Conservation (phyloP, 2,888 invertebrate species). For the Scelioninae gen. 1 region DNA sequence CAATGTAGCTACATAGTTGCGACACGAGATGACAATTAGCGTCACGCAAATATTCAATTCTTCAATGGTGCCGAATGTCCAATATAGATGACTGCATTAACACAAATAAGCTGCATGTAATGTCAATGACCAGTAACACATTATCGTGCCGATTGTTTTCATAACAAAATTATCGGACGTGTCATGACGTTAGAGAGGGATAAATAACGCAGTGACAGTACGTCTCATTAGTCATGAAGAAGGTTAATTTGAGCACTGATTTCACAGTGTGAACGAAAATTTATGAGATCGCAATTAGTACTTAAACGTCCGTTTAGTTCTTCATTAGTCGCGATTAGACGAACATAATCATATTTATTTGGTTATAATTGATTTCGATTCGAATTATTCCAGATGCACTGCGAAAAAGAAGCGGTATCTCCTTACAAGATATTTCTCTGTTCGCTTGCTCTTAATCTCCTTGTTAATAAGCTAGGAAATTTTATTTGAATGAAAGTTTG, state of each 20-base stretch:
- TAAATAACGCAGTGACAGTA: slow-evolving; percentile 67
- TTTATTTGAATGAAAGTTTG: too few species aligned
- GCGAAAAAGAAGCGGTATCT: slow-evolving; percentile 27
- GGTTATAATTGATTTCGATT: slow-evolving; percentile 56
- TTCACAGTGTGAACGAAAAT: slow-evolving; percentile 58
- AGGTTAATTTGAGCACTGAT: slow-evolving; percentile 65
- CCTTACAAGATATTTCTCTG: slow-evolving; percentile 4
- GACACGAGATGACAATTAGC: slow-evolving; percentile 74
- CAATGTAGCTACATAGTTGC: slow-evolving; percentile 38
- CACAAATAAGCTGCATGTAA: slow-evolving; percentile 63
- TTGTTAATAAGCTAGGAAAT: too few species aligned
- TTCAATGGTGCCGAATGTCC: slow-evolving; percentile 56
- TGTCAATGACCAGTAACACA: slow-evolving; percentile 71
- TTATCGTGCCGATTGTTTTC: slow-evolving; percentile 73
- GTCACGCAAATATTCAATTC: slow-evolving; percentile 73
- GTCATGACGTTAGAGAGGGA: slow-evolving; percentile 64
- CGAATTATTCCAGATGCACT: slow-evolving; percentile 26
- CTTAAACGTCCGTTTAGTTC: slow-evolving; percentile 59
- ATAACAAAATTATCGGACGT: slow-evolving; percentile 75
- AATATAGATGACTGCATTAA: slow-evolving; percentile 63
- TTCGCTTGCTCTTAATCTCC: slow-evolving; percentile 6
- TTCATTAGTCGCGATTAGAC: slow-evolving; percentile 63
- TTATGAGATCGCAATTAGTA: slow-evolving; percentile 67
- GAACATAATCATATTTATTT: slow-evolving; percentile 60
- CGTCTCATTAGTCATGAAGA: slow-evolving; percentile 62